Evolutionary conservation across 2,888 invertebrate genomes (phyloP), one percentile per base, ranked within the genome.

Genomic region (Andrena bicolor): DNA sequence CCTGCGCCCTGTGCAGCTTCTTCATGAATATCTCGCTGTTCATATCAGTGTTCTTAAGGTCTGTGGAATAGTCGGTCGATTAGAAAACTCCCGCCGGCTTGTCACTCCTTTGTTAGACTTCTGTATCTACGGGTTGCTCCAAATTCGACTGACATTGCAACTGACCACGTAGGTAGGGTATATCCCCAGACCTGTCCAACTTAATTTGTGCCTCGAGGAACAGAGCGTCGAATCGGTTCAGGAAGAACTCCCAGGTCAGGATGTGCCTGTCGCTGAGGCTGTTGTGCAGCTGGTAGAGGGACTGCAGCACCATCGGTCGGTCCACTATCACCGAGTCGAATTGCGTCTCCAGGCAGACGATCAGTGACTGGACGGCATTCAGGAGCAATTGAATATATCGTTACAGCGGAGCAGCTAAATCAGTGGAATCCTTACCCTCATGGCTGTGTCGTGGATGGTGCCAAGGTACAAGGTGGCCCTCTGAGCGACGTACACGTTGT

Each of bases 281-380:
- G 93, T 98, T 99, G 93, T 99, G 98, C 6, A 99, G 95, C 93
- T 99, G 98, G 94, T 98, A 98, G 72, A 99, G 96, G 1, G 98
- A 98, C 93, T 99, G 99, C 56, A 99, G 95, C 41, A 99, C 98
- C 96, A 99, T 97, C 0, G 99, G 99, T 56, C 99, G 96, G 94
- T 99, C 99, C 80, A 98, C 97, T 81, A 99, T 98, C 83, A 99
- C 99, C 81, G 98, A 96, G 95, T 99, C 99, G 95, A 99, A 99
- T 95, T 99, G 99, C 0, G 98, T 97, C 95, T 99, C 99, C 94
- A 99, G 94, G 94, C 99, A 99, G 95, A 97, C 96, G 73, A 98
- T 96, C 84, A 99, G 95, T 76, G 98, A 96, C 97, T 98, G 94
- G 56, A 76, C 60, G 10, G 58, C 64, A 20, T 20, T 13, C 1